Evolutionary conservation across 2,888 invertebrate genomes (phyloP), one percentile per base, ranked within the genome.

Genomic region (Eupithecia vulgata): DNA sequence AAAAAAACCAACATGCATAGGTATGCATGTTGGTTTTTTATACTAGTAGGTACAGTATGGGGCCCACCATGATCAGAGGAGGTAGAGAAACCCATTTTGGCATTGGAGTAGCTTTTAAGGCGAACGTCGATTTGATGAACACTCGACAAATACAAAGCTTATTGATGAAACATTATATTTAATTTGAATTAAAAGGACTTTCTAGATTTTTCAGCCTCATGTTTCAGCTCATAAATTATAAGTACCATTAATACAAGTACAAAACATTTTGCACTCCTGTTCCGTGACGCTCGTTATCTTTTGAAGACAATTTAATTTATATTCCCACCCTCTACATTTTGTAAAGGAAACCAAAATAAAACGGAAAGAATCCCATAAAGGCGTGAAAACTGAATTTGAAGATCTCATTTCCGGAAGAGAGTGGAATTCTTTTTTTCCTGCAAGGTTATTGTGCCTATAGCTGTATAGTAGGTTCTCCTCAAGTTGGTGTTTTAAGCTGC

Each of bases 321-420:
- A 42, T 42, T 65, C 40, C 25, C 65, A 65, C 65, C 40, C 65
- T 64, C 37, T 40, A 40, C 65, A 42, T 65, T 65, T 65, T 59
- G 34, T 40, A 21, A 68, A 59, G 40, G 25, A 57, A 62, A 69
- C 69, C 61, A 69, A 68, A 62, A 34, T 35, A 67, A 67, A 67
- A 48, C 48, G 25, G 59, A 59, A 40, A 34, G 48, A 69, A 69
- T 42, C 68, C 40, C 61, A 34, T 42, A 69, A 62, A 61, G 34
- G 68, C 68, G 61, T 69, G 68, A 61, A 69, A 69, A 69, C 68
- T 69, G 68, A 64, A 61, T 70, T 70, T 70, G 48, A 48, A 48
- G 45, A 64, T 64, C 64, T 70, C 45, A 70, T 64, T 70, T 70
- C 64, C 70, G 15, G 21, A 21, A 48, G 21, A 34, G 40, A 62